phyloP scores from a whole-genome alignment of 2,888 invertebrate genomes.

The Catocala fraxini region DNA sequence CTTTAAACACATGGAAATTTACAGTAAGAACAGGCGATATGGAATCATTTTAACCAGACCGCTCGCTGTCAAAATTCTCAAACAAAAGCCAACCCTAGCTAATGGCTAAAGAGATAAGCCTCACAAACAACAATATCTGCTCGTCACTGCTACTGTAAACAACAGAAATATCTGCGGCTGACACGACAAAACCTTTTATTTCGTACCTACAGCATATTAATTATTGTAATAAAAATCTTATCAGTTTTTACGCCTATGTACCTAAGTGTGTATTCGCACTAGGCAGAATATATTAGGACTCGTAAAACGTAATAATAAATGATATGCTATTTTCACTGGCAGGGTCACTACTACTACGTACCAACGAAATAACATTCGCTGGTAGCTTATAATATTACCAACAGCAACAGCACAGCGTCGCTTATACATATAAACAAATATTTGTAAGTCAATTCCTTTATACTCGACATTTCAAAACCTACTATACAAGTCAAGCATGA shows the following conservation, averaged over 20 bases:
- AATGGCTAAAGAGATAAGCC: conserved; percentile 28
- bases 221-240: conserved; percentile 23
- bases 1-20: not conserved
- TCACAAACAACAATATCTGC: conserved; percentile 24
- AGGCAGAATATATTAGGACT: too few relatives aligned
- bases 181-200: conserved; percentile 19
- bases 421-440: too few relatives aligned
- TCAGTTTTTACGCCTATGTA: conserved; percentile 6
- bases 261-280: not conserved
- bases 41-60: conserved; percentile 9
- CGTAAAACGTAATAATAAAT: too few relatives aligned
- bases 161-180: conserved; percentile 23
- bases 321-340: too few relatives aligned
- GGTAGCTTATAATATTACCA: too few relatives aligned
- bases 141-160: conserved; percentile 23
- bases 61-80: conserved; percentile 16
- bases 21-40: conserved; percentile 5
- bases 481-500: too few relatives aligned
- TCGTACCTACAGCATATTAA: conserved; percentile 21
- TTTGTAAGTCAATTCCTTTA: too few relatives aligned
- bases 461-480: too few relatives aligned
- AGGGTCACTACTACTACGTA: too few relatives aligned
- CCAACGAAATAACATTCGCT: too few relatives aligned
- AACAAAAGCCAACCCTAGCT: conserved; percentile 26
- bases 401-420: too few relatives aligned